Conservation (phyloP, 2,888 invertebrate genomes). For the Ophioninae sp. region DNA sequence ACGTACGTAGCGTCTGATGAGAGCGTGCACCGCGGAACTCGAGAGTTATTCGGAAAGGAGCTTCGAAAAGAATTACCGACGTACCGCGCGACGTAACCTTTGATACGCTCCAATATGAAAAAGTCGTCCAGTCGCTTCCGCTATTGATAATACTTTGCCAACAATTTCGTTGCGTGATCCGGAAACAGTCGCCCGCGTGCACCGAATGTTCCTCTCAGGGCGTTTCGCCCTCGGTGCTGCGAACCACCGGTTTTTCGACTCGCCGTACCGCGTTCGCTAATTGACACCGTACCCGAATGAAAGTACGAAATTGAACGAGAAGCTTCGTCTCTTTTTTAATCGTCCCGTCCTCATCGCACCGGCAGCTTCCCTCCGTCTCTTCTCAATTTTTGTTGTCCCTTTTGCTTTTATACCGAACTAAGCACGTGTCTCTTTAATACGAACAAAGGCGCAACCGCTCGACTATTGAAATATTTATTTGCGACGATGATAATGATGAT, state of each 20-base stretch:
- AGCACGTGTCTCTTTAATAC: conserved; percentile 23
- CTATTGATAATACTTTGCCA: no score
- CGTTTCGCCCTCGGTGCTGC: conserved; percentile 46
- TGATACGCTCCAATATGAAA: no score
- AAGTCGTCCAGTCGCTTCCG: no score
- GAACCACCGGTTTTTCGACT: conserved; percentile 39
- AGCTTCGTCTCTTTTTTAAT: background rate
- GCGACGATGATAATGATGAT: conserved; percentile 38
- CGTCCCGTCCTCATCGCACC: conserved; percentile 25
- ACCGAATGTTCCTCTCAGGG: background rate
- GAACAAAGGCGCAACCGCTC: conserved; percentile 11
- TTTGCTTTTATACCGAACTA: conserved; percentile 17
- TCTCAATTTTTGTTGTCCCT: conserved; percentile 18
- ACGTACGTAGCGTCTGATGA: no score
- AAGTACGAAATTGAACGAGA: conserved; percentile 31
- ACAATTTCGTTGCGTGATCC: no score
- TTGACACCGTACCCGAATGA: conserved; percentile 67
- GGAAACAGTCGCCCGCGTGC: no score
- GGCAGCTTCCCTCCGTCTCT: conserved; percentile 16
- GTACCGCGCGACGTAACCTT: no score
- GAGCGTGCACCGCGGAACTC: no score
- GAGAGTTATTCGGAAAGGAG: no score
- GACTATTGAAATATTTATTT: conserved; percentile 52
- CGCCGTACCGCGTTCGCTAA: conserved; percentile 64
- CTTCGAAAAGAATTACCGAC: no score